Evolutionary conservation across 2,888 invertebrate species (phyloP).

Genomic region (Autographa gamma): DNA sequence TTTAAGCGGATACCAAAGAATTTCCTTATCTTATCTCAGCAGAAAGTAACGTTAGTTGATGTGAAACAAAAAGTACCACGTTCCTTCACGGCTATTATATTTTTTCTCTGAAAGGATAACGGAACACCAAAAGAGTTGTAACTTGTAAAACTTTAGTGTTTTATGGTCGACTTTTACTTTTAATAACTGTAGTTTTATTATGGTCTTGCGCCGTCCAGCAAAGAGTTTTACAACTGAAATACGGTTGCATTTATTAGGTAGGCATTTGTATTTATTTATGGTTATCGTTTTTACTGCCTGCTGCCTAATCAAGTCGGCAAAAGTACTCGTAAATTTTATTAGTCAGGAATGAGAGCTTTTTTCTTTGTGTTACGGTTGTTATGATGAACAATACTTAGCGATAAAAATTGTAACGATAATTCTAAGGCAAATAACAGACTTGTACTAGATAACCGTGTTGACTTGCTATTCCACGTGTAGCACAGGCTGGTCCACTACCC

Average conservation of each 20-base stretch:
- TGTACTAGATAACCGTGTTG: no score
- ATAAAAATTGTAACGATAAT: no score
- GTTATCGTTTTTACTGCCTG: constrained; percentile 30
- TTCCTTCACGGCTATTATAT: constrained; percentile 53
- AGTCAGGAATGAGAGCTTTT: neutral
- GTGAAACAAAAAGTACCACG: constrained; percentile 31
- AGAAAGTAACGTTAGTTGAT: constrained; percentile 34
- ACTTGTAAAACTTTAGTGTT: constrained; percentile 47
- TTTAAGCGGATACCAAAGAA: constrained; percentile 15
- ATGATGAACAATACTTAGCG: neutral
- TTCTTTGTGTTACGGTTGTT: neutral
- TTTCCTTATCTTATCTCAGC: constrained; percentile 22
- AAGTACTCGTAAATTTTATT: neutral
- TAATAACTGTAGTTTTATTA: constrained; percentile 60
- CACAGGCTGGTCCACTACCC: neutral
- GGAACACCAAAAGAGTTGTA: constrained; percentile 53
- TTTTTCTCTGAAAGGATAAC: constrained; percentile 61
- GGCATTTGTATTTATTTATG: constrained; percentile 16
- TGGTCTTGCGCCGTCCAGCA: constrained; percentile 23
- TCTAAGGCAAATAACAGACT: no score
- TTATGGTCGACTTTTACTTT: constrained; percentile 68
- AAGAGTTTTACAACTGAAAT: constrained; percentile 45
- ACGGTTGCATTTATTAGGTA: constrained; percentile 34
- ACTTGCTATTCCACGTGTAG: neutral
- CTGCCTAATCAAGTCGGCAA: constrained; percentile 5